Percentiles rank a stretch among this genome's conserved stretches.
Evolutionary conservation across 1,140 invertebrate species (phyloP).

Genomic region (Portunus trituberculatus): DNA sequence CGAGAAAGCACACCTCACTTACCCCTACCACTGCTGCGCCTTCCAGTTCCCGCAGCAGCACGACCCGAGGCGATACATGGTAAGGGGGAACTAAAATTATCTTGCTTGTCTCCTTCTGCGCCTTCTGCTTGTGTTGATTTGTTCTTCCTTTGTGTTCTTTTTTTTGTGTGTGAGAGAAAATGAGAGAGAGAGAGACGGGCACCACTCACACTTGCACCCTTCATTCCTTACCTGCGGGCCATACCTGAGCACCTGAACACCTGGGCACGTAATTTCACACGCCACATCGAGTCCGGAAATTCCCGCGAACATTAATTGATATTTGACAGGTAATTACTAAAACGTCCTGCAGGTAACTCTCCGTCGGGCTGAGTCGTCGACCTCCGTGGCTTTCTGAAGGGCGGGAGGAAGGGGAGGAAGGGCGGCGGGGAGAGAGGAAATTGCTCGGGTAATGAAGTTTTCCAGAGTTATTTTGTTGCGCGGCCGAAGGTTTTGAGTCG

Average conservation of each 20-base stretch:
- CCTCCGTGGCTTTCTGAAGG: background rate
- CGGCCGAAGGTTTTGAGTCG: no score
- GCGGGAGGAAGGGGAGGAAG: background rate
- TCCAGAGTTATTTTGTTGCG: no score
- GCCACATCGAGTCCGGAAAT: background rate
- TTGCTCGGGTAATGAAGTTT: background rate
- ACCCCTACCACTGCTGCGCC: slow-evolving; percentile 94
- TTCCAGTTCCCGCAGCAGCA: slow-evolving; percentile 91
- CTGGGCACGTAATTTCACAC: background rate
- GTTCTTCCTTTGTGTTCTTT: no score
- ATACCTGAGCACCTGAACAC: background rate
- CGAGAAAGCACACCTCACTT: slow-evolving; percentile 86
- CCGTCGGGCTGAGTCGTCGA: background rate
- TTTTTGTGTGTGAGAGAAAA: background rate
- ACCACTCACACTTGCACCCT: background rate
- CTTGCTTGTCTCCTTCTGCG: background rate
- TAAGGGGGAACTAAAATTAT: slow-evolving; percentile 78
- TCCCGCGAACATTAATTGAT: background rate
- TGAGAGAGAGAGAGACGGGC: background rate
- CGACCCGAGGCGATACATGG: slow-evolving; percentile 84
- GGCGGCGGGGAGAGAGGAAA: background rate
- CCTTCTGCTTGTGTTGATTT: background rate
- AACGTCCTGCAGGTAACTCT: background rate
- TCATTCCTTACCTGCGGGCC: background rate
- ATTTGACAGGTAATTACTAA: background rate